Evolutionary conservation across 2,113 vertebrate genomes (phyloP), one percentile per base, ranked within the genome.

Genomic region (Rana temporaria): DNA sequence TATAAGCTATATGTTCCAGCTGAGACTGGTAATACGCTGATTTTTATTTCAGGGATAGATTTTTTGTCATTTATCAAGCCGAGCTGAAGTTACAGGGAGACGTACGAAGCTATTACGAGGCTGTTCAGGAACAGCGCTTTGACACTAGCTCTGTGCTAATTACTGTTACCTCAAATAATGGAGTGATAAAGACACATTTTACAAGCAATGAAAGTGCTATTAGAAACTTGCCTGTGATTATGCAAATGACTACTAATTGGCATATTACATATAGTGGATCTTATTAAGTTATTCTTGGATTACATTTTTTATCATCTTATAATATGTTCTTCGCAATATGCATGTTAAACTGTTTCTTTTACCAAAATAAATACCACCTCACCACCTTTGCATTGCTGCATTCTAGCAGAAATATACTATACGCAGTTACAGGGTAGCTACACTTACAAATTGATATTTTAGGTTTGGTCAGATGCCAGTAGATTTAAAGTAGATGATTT

Each of bases 151-250:
- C 71, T 60, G n/a, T 74, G 55, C 71, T 38, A 74, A 74, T 74
- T 60, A 60, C 71, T 8, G 5, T 59, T 74, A 74, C 32, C 55
- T 60, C 56, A 55, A 60, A 73, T 59, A 73, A 59, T n/a, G 16
- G n/a, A 74, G 20, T 74, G 56, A 30, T 74, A 74, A 74, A 60
- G 71, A 74, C 26, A 34, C 71, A 74, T 74, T 74, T 74, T 74
- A 59, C 71, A 74, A 74, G 71, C 56, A 38, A 57, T 74, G 55
- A 74, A 74, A 74, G 71, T 74, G 71, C 71, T 60, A 38, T 74
- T 74, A 74, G 12, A 74, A 56, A 38, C 71, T 74, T 60, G 55
- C 71, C 30, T 74, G 30, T 38, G 56, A 60, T 74, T 74, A 74
- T 74, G 71, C 30, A 59, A 74, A 74, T 74, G 55, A 60, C 14